These are phyloP conservation scores for Lutjanus campechanus DNA, from an alignment of 2,797 vertebrate genomes.

Conservation along the genomic window DNA sequence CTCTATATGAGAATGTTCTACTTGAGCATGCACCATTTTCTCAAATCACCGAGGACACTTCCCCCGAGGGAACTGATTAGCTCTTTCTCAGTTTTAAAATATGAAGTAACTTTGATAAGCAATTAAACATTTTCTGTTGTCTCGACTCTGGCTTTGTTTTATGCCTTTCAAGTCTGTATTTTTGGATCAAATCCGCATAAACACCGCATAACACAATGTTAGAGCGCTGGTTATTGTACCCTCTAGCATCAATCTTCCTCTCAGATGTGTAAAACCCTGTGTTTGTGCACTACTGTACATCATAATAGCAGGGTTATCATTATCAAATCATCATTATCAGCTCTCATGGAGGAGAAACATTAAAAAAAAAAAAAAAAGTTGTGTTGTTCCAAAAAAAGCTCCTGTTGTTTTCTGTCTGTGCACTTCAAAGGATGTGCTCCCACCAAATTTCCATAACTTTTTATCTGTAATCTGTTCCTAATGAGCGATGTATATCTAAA, in stretches of 20 bases:
- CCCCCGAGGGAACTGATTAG: conserved; percentile 86
- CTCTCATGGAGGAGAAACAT: conserved; percentile 55
- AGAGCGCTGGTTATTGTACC: conserved; percentile 61
- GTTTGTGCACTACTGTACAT: conserved; percentile 69
- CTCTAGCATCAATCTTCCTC: conserved; percentile 70
- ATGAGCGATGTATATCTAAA: conserved; percentile 76
- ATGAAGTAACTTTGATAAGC: conserved; percentile 88
- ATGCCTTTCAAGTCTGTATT: conserved; percentile 83
- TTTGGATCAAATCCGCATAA: conserved; percentile 79
- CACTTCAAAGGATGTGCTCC: conserved; percentile 78
- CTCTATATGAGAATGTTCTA: conserved; percentile 66
- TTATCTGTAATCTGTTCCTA: conserved; percentile 76
- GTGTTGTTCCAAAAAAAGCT: conserved; percentile 71
- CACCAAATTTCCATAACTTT: conserved; percentile 76
- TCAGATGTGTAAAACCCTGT: conserved; percentile 67
- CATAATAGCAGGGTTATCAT: conserved; percentile 76
- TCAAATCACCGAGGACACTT: conserved; percentile 86
- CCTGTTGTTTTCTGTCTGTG: conserved; percentile 63
- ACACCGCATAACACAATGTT: conserved; percentile 57
- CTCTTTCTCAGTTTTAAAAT: conserved; percentile 79
- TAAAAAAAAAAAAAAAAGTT: conserved; percentile 25
- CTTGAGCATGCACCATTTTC: conserved; percentile 77
- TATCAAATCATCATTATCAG: conserved; percentile 81
- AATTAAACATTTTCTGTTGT: conserved; percentile 87
- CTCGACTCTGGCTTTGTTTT: conserved; percentile 75